Percentiles rank a stretch among this genome's conserved stretches.
Evolutionary conservation across 2,888 invertebrate genomes (phyloP).

Genomic region (Lasioglossum vierecki): DNA sequence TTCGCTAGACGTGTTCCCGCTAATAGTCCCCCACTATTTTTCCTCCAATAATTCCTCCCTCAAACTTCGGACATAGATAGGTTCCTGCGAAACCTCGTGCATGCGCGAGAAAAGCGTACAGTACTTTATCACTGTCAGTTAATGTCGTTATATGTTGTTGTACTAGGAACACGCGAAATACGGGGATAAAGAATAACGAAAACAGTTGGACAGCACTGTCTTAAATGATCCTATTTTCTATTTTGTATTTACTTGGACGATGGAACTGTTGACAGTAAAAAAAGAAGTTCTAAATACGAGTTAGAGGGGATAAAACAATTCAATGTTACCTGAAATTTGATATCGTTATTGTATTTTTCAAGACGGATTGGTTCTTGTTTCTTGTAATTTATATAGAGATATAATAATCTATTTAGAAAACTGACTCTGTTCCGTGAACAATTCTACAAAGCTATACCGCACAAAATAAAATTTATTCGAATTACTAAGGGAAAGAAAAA

Average conservation of each 20-base stretch:
- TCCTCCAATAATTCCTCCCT: too few relatives aligned
- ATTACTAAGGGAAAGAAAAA: slow-evolving; percentile 37
- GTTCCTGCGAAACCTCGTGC: too few relatives aligned
- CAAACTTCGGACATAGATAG: too few relatives aligned
- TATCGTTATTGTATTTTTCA: neutral
- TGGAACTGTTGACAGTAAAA: neutral
- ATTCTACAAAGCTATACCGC: slow-evolving; percentile 62
- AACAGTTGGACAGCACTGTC: slow-evolving; percentile 8
- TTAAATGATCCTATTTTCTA: neutral
- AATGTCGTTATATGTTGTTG: neutral
- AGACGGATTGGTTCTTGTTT: neutral
- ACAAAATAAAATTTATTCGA: slow-evolving; percentile 63
- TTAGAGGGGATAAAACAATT: slow-evolving; percentile 12
- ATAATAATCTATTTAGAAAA: slow-evolving; percentile 4
- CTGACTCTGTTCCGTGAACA: slow-evolving; percentile 41
- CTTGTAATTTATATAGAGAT: neutral
- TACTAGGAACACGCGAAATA: neutral
- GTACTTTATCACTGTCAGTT: neutral
- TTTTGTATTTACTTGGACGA: slow-evolving; percentile 6
- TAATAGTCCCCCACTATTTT: too few relatives aligned
- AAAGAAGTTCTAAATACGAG: neutral
- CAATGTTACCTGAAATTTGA: slow-evolving; percentile 21
- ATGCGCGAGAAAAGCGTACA: too few relatives aligned
- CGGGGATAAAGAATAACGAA: neutral
- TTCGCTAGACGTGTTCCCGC: too few relatives aligned